A percentile compares a stretch with the other conserved stretches of the same genome.
Conservation (phyloP, 1,140 invertebrate genomes). For the Leptinotarsa undecemlineata region DNA sequence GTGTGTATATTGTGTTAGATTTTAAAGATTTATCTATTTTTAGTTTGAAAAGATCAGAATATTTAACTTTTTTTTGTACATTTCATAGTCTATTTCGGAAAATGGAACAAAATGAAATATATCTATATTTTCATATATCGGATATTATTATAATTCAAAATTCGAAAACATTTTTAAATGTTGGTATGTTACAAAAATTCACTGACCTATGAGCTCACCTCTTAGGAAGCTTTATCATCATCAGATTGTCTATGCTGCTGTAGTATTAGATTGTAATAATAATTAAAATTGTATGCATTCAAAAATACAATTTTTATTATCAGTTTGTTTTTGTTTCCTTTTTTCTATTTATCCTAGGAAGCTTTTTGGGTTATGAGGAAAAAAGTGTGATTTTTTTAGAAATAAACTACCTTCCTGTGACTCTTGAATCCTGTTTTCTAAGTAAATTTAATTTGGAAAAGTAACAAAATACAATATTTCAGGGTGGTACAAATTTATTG, state of each 20-base stretch:
- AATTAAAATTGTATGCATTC: constrained; percentile 43
- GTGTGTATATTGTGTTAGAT: constrained; percentile 41
- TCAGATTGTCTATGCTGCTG: constrained; percentile 42
- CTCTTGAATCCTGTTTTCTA: no score
- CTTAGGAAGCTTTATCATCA: constrained; percentile 32
- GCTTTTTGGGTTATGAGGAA: no score
- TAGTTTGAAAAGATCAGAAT: constrained; percentile 19
- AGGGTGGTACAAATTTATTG: no score
- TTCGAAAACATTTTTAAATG: neutral
- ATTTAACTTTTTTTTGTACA: constrained; percentile 18
- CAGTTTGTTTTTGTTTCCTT: constrained; percentile 19
- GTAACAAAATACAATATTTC: no score
- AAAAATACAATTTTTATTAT: constrained; percentile 46
- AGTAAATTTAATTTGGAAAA: no score
- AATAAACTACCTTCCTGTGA: no score
- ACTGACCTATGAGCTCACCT: neutral
- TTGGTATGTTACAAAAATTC: constrained; percentile 7
- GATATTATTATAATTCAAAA: constrained; percentile 1
- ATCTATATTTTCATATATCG: constrained; percentile 29
- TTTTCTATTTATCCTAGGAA: neutral
- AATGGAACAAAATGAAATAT: constrained; percentile 20
- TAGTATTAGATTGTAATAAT: constrained; percentile 41
- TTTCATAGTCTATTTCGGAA: constrained; percentile 23
- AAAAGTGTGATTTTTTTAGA: no score
- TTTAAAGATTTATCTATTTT: constrained; percentile 34